Evolutionary conservation across 2,113 vertebrate genomes (phyloP).

Genomic region (Hiodon tergisus): DNA sequence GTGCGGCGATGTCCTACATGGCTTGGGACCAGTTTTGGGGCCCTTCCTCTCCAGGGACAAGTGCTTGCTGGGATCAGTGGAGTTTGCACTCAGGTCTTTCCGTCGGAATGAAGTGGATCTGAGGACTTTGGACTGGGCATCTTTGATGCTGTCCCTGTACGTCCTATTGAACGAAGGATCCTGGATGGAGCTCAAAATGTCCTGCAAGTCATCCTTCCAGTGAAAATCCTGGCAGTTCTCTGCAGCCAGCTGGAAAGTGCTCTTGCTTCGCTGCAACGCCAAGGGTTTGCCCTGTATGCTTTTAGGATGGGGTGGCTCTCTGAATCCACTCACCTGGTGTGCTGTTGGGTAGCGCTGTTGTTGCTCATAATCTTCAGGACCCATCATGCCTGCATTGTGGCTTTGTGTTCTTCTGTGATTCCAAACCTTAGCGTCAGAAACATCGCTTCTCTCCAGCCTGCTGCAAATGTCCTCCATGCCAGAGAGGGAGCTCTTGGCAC

Average conservation of each 20-base stretch:
- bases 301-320: slow-evolving; percentile 40
- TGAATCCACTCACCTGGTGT: slow-evolving; percentile 33
- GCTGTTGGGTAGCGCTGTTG: slow-evolving; percentile 21
- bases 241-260: slow-evolving; percentile 70
- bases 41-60: slow-evolving; percentile 64
- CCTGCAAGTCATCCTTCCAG: slow-evolving; percentile 52
- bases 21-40: slow-evolving; percentile 55
- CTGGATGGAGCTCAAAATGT: slow-evolving; percentile 46
- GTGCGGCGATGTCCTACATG: slow-evolving; percentile 58
- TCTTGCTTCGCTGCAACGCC: slow-evolving; percentile 72
- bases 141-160: slow-evolving; percentile 84
- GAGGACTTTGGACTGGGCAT: slow-evolving; percentile 79
- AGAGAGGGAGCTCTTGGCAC: slow-evolving; percentile 33
- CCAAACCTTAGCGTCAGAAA: slow-evolving; percentile 28
- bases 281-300: slow-evolving; percentile 43
- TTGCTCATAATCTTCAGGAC: slow-evolving; percentile 28
- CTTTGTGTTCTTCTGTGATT: slow-evolving; percentile 44
- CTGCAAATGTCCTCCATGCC: slow-evolving; percentile 60
- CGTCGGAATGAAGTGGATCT: slow-evolving; percentile 81
- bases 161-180: slow-evolving; percentile 68
- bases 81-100: slow-evolving; percentile 63
- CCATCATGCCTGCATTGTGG: slow-evolving; percentile 26
- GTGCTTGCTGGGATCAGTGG: slow-evolving; percentile 41
- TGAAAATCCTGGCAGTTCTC: slow-evolving; percentile 53
- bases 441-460: slow-evolving; percentile 49